Evolutionary conservation across 2,113 vertebrate genomes (phyloP).

Genomic region (Podocnemis expansa): DNA sequence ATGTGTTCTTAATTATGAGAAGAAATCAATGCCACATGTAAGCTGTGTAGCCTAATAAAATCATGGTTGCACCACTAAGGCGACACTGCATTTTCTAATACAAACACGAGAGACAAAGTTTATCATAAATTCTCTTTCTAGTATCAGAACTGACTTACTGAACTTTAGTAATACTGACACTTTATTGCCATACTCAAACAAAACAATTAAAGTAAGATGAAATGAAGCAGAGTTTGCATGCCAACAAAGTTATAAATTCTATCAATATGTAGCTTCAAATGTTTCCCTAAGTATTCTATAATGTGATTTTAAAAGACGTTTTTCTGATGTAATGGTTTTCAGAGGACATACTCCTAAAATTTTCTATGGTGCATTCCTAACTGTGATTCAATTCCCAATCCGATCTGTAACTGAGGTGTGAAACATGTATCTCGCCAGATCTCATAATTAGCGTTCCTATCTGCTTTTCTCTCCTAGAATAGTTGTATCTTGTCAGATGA

Average conservation of each 20-base stretch:
- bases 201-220: slow-evolving; percentile 23
- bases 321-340: slow-evolving; percentile 27
- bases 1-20: slow-evolving; percentile 74
- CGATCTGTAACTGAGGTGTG: slow-evolving; percentile 16
- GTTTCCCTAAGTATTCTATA: slow-evolving; percentile 20
- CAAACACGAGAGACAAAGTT: background rate
- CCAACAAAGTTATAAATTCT: slow-evolving; percentile 28
- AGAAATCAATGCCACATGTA: slow-evolving; percentile 67
- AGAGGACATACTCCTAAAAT: background rate
- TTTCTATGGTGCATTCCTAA: background rate
- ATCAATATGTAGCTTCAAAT: slow-evolving; percentile 31
- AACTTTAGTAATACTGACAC: background rate
- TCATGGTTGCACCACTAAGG: slow-evolving; percentile 16
- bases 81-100: background rate
- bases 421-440: background rate
- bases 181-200: slow-evolving; percentile 17
- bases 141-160: slow-evolving; percentile 8
- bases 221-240: background rate
- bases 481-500: background rate
- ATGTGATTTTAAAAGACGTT: slow-evolving; percentile 32
- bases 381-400: slow-evolving; percentile 17
- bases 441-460: background rate
- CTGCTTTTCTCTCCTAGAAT: background rate
- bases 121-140: slow-evolving; percentile 8
- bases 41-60: slow-evolving; percentile 23